phyloP scores from a whole-genome alignment of 2,888 invertebrate species.

The Nasonovia ribisnigri region DNA sequence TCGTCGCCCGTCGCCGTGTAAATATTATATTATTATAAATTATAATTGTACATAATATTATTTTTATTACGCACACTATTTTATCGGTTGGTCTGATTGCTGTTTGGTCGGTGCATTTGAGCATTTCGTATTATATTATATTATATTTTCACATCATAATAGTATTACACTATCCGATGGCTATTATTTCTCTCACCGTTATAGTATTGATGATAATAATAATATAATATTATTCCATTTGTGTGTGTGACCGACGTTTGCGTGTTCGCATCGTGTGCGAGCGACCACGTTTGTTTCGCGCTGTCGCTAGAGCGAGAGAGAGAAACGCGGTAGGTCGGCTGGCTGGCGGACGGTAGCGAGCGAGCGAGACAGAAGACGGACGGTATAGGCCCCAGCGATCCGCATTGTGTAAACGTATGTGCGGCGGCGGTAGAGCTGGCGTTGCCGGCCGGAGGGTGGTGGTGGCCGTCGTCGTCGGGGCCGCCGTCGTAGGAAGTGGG shows the following conservation, averaged over 20 bases:
- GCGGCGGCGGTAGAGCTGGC: not conserved
- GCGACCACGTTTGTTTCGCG: constrained; percentile 16
- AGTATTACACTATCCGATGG: not conserved
- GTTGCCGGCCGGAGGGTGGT: not conserved
- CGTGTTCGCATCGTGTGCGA: not conserved
- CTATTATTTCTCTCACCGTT: constrained; percentile 8
- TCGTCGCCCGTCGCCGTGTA: not conserved
- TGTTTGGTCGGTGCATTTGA: not conserved
- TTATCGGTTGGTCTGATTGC: not conserved
- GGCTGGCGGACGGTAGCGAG: not conserved
- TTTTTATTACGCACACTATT: not conserved
- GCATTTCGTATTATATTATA: not conserved
- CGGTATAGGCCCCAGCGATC: constrained; percentile 11
- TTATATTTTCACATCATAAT: not conserved
- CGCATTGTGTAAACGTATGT: not conserved
- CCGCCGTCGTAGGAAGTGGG: constrained; percentile 23
- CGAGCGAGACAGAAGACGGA: not conserved
- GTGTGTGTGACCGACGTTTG: not conserved
- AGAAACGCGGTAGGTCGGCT: not conserved
- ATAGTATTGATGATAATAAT: not conserved
- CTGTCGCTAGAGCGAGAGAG: not conserved
- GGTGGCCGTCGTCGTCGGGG: not conserved
- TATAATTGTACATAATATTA: not conserved
- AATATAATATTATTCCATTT: not conserved
- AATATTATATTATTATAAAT: not conserved